phyloP scores from a whole-genome alignment of 2,797 vertebrate species.

The Sciaenops ocellatus region DNA sequence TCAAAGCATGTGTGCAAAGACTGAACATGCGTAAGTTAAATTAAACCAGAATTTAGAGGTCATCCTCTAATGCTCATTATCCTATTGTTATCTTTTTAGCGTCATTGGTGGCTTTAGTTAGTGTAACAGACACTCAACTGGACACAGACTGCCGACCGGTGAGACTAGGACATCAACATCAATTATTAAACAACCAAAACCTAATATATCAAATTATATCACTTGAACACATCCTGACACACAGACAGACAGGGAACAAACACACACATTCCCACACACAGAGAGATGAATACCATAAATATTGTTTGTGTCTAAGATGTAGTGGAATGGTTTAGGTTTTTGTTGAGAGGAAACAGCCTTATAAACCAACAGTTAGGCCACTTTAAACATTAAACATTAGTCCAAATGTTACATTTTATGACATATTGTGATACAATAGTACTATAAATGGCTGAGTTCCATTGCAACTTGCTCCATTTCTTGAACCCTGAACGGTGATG shows the following conservation, averaged over 20 bases:
- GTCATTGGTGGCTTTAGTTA: constrained; percentile 45
- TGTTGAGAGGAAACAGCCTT: constrained; percentile 32
- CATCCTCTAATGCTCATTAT: constrained; percentile 39
- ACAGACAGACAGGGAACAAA: not conserved
- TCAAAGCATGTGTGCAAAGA: constrained; percentile 52
- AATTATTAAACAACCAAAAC: constrained; percentile 51
- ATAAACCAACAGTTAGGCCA: constrained; percentile 49
- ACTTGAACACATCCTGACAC: constrained; percentile 39
- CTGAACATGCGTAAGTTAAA: constrained; percentile 44
- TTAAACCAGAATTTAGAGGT: constrained; percentile 56
- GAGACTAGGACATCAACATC: constrained; percentile 57
- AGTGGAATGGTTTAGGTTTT: constrained; percentile 46
- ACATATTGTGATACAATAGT: constrained; percentile 34
- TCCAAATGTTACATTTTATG: constrained; percentile 37
- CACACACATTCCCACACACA: constrained; percentile 15
- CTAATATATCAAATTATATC: constrained; percentile 40
- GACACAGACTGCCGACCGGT: constrained; percentile 52
- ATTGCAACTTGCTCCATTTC: constrained; percentile 52
- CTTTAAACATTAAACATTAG: constrained; percentile 52
- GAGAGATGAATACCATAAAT: constrained; percentile 48
- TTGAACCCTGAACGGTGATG: constrained; percentile 32
- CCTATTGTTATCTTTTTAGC: constrained; percentile 29
- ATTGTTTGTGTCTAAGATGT: constrained; percentile 42
- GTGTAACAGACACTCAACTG: constrained; percentile 58
- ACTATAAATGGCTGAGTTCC: constrained; percentile 56